Conservation (phyloP, 2,888 invertebrate species). For the Drosophila cognata region DNA sequence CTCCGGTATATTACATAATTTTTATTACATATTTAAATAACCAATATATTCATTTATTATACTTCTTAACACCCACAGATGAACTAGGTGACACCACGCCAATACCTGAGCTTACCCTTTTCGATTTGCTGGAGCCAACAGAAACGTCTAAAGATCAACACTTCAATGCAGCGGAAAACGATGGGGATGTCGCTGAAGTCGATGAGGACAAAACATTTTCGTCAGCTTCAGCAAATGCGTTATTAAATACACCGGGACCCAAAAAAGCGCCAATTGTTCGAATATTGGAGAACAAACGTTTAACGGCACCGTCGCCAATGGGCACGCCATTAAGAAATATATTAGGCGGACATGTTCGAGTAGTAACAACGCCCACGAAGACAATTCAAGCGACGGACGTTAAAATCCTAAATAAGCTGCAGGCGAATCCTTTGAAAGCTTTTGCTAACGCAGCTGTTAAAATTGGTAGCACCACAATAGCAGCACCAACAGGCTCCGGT, state of each 20-base stretch:
- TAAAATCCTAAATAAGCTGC: conserved; percentile 65
- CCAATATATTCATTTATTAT: background rate
- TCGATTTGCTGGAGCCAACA: conserved; percentile 76
- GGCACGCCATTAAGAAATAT: conserved; percentile 48
- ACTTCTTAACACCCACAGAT: conserved; percentile 54
- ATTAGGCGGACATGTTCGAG: conserved; percentile 31
- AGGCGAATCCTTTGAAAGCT: conserved; percentile 39
- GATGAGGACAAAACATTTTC: conserved; percentile 14
- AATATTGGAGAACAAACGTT: conserved; percentile 68
- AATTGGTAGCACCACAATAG: conserved; percentile 71
- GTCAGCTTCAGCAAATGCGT: conserved; percentile 40
- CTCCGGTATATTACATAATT: conserved; percentile 31
- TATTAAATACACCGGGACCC: conserved; percentile 71
- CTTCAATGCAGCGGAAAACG: conserved; percentile 32
- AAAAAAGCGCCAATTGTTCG: conserved; percentile 62
- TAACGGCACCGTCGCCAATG: conserved; percentile 38
- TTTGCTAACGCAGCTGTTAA: conserved; percentile 41
- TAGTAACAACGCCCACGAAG: conserved; percentile 42
- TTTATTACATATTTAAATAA: background rate
- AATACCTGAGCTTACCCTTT: conserved; percentile 79
- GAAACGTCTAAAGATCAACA: conserved; percentile 59
- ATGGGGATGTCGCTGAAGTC: conserved; percentile 36
- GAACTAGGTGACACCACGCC: conserved; percentile 70
- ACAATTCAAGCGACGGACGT: conserved; percentile 45
- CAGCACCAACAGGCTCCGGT: conserved; percentile 16